Conservation (phyloP, 1,140 invertebrate genomes). For the Venustaconcha ellipsiformis region DNA sequence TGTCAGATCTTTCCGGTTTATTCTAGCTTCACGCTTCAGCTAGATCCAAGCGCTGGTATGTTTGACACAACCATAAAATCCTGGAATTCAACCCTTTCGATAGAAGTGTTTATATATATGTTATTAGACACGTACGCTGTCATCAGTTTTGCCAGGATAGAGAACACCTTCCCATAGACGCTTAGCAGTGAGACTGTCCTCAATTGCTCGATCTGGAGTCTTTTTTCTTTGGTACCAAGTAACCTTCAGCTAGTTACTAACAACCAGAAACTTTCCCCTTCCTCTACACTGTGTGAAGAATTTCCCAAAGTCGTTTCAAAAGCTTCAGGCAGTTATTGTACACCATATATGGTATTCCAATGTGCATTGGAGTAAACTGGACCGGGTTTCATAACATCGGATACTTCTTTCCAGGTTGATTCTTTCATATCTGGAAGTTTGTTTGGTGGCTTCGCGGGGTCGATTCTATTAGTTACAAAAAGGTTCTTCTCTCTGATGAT, state of each 20-base stretch:
- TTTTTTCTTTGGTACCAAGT: conserved; percentile 10
- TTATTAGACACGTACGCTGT: neutral
- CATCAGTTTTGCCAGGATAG: conserved; percentile 6
- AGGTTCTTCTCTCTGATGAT: too few relatives aligned
- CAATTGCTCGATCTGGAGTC: conserved; percentile 13
- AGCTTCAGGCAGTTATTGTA: conserved; percentile 7
- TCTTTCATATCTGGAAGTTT: neutral
- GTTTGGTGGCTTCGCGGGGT: neutral
- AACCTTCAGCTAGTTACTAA: neutral
- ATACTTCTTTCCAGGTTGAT: neutral
- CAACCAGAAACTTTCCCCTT: neutral
- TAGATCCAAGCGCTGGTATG: too few relatives aligned
- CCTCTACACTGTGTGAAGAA: conserved; percentile 6
- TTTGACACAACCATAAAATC: too few relatives aligned
- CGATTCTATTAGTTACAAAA: too few relatives aligned
- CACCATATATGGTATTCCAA: conserved; percentile 7
- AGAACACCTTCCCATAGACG: conserved; percentile 2
- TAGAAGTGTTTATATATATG: conserved; percentile 22
- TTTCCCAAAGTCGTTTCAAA: neutral
- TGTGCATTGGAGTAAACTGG: conserved; percentile 5
- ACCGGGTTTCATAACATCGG: conserved; percentile 1
- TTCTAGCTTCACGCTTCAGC: too few relatives aligned
- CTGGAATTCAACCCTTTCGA: neutral
- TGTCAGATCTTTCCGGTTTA: too few relatives aligned
- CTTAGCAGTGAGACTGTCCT: conserved; percentile 13